phyloP scores from a whole-genome alignment of 64 coral and sea anemone genomes.

The Montipora capricornis region DNA sequence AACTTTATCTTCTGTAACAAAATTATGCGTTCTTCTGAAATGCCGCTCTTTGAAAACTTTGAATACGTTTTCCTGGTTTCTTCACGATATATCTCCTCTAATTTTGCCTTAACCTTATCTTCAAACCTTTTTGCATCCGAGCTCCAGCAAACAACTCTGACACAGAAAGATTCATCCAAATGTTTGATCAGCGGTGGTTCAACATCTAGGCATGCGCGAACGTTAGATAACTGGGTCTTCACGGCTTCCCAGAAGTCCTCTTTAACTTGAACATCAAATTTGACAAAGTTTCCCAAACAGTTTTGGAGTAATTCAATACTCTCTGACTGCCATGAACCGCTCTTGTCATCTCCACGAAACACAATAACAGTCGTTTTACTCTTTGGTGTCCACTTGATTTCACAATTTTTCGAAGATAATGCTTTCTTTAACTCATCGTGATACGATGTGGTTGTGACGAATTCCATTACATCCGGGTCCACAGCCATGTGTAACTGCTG shows the following conservation, averaged over 20 bases:
- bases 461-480: slow-evolving; percentile 70
- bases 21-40: slow-evolving; percentile 64
- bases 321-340: slow-evolving; percentile 34
- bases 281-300: slow-evolving; percentile 38
- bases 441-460: slow-evolving; percentile 13
- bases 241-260: slow-evolving; percentile 34
- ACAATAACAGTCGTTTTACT: slow-evolving; percentile 18
- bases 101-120: background rate
- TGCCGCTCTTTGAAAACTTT: background rate
- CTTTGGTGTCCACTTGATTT: slow-evolving; percentile 46
- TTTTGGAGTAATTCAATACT: slow-evolving; percentile 43
- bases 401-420: slow-evolving; percentile 39
- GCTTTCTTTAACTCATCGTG: slow-evolving; percentile 22
- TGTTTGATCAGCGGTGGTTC: slow-evolving; percentile 20
- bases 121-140: background rate
- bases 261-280: background rate
- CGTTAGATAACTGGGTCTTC: background rate
- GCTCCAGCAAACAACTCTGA: slow-evolving; percentile 1
- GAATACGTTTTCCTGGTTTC: slow-evolving; percentile 44
- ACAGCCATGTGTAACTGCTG: slow-evolving; percentile 45
- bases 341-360: background rate
- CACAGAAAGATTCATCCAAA: background rate
- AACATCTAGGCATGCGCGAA: slow-evolving; percentile 5
- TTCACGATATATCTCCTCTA: slow-evolving; percentile 21
- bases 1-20: slow-evolving; percentile 66